Percentiles rank a stretch among this genome's conserved stretches.
phyloP scores from a whole-genome alignment of 2,797 vertebrate species.

The Coregonus sp. region DNA sequence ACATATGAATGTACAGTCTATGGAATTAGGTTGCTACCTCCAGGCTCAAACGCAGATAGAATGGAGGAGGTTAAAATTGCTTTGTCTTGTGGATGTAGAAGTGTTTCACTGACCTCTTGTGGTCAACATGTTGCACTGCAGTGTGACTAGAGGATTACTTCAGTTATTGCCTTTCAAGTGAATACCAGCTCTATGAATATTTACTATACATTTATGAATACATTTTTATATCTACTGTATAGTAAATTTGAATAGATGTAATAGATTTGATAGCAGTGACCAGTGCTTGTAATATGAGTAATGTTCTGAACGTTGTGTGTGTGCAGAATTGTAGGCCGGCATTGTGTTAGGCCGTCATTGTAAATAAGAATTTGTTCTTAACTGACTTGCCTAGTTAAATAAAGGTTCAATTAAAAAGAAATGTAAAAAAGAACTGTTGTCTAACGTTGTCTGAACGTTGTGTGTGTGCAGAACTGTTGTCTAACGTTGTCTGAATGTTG shows the following conservation, averaged over 20 bases:
- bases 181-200: background rate
- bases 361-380: no score
- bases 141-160: no score
- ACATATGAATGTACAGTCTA: background rate
- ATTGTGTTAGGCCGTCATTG: no score
- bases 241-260: no score
- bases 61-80: background rate
- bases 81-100: background rate
- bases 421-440: background rate
- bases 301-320: background rate
- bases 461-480: background rate
- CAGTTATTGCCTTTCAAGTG: background rate
- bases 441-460: background rate
- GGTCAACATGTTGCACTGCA: conserved; percentile 10
- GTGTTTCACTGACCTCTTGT: conserved; percentile 30
- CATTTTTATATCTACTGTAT: background rate
- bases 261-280: no score
- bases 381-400: no score
- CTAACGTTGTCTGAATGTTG: background rate
- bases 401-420: no score
- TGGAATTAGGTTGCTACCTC: conserved; percentile 2
- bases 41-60: background rate
- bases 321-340: background rate
- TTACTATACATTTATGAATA: background rate
- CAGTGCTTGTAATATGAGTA: no score